Base-by-base conservation (phyloP, 2,797 vertebrate genomes). In the Pseudotriccus pelzelni region DNA sequence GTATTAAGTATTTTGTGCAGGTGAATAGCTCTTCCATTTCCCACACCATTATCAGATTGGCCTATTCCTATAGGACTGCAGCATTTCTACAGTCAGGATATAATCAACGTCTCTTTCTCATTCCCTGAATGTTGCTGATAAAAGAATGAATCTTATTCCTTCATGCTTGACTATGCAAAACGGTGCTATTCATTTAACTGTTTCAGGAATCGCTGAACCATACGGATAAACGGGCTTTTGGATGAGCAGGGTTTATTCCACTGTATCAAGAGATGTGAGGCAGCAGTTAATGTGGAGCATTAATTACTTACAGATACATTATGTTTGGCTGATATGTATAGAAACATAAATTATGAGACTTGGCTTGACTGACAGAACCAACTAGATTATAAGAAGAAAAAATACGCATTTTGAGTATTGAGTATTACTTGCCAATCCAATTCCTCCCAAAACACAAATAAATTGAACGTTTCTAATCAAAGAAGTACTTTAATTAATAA, bases 41-140 rank as follows among this genome's bases (percentile, higher is more conserved):
- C 44, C 46, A 39, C 23, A 30, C 49, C 37, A 27, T 74, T 90
- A 93, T 93, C 91, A 90, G 95, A 81, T 32, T 66, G 62, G 69
- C 28, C 47, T 69, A 24, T 73, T 94, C 92, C 92, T 85, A 30
- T 27, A 91, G 82, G 58, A 89, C 39, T 80, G 70, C 60, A 80
- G 88, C 37, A n/a, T 49, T 93, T 84, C 64, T 37, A 70, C 74
- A 85, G 34, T 85, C 81, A 77, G 60, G 72, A 64, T 49, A 91
- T 53, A 89, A 95, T 91, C 93, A 89, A 36, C n/a, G 58, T 52
- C 58, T 96, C 79, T 90, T 90, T 72, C 75, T 94, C 53, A 64
- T 62, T 75, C 78, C 85, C 75, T 81, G 89, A 95, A 85, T 86
- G 60, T 64, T 78, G 41, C 76, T 95, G 92, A 92, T 93, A 84